Percentiles rank a stretch among this genome's conserved stretches.
Evolutionary conservation across 2,113 vertebrate genomes (phyloP).

Genomic region (Zosterops lateralis): DNA sequence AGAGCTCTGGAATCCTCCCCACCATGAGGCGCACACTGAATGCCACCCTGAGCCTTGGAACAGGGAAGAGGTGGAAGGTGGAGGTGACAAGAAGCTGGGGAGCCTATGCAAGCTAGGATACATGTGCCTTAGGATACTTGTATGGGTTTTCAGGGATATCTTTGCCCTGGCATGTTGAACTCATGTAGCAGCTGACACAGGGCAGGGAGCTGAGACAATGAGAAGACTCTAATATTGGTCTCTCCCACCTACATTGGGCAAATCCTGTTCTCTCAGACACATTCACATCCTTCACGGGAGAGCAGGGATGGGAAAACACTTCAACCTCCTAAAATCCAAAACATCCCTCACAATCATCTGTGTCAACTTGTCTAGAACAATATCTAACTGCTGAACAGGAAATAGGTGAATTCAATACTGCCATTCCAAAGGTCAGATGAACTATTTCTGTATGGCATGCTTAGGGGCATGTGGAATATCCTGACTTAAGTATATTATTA

Average conservation of each 20-base stretch:
- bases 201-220: neutral
- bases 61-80: neutral
- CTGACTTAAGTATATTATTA: neutral
- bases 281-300: neutral
- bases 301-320: neutral
- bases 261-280: neutral
- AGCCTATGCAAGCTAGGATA: neutral
- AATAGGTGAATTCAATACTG: neutral
- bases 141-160: fast-evolving
- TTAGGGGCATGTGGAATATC: neutral
- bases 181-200: neutral
- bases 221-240: neutral
- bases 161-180: neutral
- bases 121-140: neutral
- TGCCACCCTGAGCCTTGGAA: neutral
- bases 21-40: neutral
- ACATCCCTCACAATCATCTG: neutral
- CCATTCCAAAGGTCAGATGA: neutral
- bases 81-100: neutral
- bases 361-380: neutral
- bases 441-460: neutral
- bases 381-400: neutral
- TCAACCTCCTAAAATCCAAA: neutral
- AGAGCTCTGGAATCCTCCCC: slow-evolving; percentile 20
- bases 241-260: neutral